Conservation (phyloP, 2,113 vertebrate species). For the Hystrix brachyura region DNA sequence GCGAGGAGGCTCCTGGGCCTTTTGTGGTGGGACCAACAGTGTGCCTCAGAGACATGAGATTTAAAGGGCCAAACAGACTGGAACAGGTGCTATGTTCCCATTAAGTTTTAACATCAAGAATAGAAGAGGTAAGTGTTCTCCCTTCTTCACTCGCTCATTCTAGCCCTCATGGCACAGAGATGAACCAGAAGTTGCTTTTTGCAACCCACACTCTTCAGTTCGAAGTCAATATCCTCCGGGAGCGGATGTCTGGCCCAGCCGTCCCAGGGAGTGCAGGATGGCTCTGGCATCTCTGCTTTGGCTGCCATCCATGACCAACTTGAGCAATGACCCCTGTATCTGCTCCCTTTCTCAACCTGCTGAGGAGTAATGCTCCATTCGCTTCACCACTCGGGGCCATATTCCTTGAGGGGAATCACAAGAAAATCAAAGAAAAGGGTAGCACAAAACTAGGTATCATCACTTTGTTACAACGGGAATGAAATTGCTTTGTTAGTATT, state of each 20-base stretch:
- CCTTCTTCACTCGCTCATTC: neutral
- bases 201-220: neutral
- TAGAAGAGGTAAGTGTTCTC: neutral
- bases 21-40: neutral
- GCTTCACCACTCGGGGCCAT: neutral
- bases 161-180: neutral
- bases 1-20: neutral
- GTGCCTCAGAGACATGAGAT: neutral
- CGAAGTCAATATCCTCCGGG: neutral
- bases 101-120: slow-evolving; percentile 45
- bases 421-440: neutral
- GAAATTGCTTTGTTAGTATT: slow-evolving; percentile 41
- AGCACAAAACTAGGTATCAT: neutral
- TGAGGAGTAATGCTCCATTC: neutral
- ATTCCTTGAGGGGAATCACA: neutral
- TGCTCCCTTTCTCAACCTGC: slow-evolving; percentile 9
- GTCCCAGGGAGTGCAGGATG: neutral
- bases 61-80: neutral
- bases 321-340: neutral
- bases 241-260: neutral
- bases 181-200: neutral
- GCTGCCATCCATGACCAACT: neutral
- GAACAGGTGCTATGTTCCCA: neutral
- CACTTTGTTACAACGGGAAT: slow-evolving; percentile 3
- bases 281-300: neutral